phyloP scores from a whole-genome alignment of 2,888 invertebrate genomes.

The Pseudococcus longispinus region DNA sequence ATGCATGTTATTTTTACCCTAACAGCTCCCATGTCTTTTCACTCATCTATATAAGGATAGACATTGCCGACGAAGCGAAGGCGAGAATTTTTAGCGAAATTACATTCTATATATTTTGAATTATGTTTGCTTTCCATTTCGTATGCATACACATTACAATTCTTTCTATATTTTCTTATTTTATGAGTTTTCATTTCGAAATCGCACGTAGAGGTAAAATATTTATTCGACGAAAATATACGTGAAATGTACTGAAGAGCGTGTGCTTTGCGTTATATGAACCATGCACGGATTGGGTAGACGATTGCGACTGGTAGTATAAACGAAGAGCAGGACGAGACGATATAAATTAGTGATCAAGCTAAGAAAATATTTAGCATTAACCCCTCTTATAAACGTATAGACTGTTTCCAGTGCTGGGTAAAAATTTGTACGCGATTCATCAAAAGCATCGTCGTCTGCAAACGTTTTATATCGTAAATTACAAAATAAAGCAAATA shows the following conservation, averaged over 20 bases:
- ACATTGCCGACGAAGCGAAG: constrained; percentile 31
- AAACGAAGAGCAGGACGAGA: not conserved
- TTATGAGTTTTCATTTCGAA: constrained; percentile 7
- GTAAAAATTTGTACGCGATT: not conserved
- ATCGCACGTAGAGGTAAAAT: constrained; percentile 6
- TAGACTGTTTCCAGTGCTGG: not conserved
- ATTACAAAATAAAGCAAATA: constrained; percentile 36
- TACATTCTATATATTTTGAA: constrained; percentile 28
- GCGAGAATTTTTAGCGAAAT: constrained; percentile 42
- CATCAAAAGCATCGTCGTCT: constrained; percentile 22
- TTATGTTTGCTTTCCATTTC: constrained; percentile 44
- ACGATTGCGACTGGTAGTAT: no score
- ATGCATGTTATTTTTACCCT: constrained; percentile 43
- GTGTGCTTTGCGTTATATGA: not conserved
- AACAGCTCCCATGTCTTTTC: constrained; percentile 26
- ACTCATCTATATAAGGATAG: not conserved
- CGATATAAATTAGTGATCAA: not conserved
- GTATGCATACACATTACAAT: constrained; percentile 33
- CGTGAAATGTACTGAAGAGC: not conserved
- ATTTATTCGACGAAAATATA: not conserved
- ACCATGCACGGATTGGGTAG: not conserved
- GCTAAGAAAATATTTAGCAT: not conserved
- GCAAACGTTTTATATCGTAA: constrained; percentile 36
- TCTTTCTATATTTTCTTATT: constrained; percentile 22
- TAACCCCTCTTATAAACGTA: not conserved